These are phyloP conservation scores for human DNA, from an alignment of 2,113 vertebrate species.

Conservation along the genomic window DNA sequence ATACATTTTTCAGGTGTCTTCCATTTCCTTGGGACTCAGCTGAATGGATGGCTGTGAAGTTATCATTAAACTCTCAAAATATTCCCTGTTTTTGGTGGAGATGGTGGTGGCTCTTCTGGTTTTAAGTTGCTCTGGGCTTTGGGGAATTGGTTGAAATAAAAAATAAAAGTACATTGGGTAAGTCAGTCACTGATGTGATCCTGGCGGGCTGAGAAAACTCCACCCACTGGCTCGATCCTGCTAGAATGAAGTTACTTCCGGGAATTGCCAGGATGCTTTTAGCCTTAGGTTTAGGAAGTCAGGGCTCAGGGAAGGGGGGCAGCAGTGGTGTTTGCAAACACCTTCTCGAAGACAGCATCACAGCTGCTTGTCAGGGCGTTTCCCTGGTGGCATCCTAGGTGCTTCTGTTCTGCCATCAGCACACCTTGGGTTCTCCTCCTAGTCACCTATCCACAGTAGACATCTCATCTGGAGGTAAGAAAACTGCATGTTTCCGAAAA, in stretches of 20 bases:
- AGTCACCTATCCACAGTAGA: background rate
- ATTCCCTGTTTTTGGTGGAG: background rate
- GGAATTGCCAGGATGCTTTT: background rate
- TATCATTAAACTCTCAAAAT: conserved; percentile 31
- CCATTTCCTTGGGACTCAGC: conserved; percentile 42
- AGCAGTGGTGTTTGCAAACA: accelerated
- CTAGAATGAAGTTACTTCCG: background rate
- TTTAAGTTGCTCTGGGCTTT: conserved; percentile 25
- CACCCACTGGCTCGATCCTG: background rate
- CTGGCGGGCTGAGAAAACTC: background rate
- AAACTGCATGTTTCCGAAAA: background rate
- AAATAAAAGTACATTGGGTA: background rate
- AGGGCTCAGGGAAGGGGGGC: background rate
- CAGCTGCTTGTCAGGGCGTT: accelerated
- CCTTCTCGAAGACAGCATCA: background rate
- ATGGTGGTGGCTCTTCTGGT: background rate
- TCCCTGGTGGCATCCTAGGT: background rate
- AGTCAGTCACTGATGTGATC: background rate
- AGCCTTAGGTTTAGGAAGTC: background rate
- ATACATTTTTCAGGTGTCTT: conserved; percentile 60
- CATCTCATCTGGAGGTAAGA: background rate
- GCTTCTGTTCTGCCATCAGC: background rate
- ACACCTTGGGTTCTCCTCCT: background rate
- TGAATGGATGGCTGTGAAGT: background rate
- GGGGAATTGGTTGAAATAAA: conserved; percentile 12